Evolutionary conservation across 92 coral and sea anemone genomes (phyloP).

Genomic region (Siderastrea siderea): DNA sequence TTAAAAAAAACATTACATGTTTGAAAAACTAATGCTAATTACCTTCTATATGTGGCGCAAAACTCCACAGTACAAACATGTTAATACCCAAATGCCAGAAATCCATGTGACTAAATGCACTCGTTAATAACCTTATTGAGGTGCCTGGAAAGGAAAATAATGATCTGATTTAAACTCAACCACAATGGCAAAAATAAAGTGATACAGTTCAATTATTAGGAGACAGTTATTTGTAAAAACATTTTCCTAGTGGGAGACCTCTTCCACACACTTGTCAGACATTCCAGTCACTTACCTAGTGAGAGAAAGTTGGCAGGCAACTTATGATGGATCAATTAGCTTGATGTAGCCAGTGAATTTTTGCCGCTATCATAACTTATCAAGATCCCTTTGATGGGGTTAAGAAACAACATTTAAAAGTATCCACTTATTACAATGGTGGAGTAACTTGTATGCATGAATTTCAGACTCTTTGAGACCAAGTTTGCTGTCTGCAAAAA

Average conservation of each 20-base stretch:
- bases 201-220: not conserved
- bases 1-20: not conserved
- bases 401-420: too few relatives aligned
- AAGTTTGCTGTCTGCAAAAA: too few relatives aligned
- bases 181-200: not conserved
- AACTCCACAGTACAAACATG: conserved; percentile 98
- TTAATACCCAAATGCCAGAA: conserved; percentile 94
- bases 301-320: too few relatives aligned
- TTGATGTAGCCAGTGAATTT: too few relatives aligned
- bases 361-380: too few relatives aligned
- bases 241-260: not conserved
- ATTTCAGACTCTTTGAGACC: too few relatives aligned
- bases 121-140: conserved; percentile 83
- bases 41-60: conserved; percentile 97
- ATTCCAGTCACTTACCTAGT: too few relatives aligned
- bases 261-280: not conserved
- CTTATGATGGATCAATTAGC: too few relatives aligned
- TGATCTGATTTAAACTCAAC: not conserved
- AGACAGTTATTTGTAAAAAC: too few relatives aligned
- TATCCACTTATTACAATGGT: too few relatives aligned
- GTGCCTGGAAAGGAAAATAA: conserved; percentile 60
- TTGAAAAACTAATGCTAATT: not conserved
- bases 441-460: too few relatives aligned
- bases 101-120: conserved; percentile 92
- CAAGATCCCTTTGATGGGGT: too few relatives aligned